A percentile compares a stretch with the other conserved stretches of the same genome.
Evolutionary conservation across 2,113 vertebrate genomes (phyloP).

Genomic region (Protobothrops mucrosquamatus): DNA sequence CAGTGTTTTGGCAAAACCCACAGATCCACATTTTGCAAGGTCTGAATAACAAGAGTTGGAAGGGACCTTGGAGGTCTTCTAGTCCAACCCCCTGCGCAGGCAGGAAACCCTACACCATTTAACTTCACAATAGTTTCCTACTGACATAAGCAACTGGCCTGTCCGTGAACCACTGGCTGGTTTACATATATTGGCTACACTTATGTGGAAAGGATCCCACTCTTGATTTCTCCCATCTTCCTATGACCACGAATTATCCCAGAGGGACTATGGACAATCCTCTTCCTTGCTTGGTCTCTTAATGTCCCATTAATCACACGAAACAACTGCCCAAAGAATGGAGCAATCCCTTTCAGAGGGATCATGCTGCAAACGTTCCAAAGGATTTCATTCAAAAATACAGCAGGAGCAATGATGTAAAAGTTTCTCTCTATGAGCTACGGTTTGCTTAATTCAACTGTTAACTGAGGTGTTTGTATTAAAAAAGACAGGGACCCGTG

Average conservation of each 20-base stretch:
- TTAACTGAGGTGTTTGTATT: fast-evolving
- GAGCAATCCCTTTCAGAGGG: not conserved
- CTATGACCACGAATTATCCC: not conserved
- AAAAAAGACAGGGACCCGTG: not conserved
- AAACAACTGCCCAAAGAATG: not conserved
- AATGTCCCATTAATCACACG: not conserved
- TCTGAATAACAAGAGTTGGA: too few relatives aligned
- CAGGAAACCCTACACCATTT: too few relatives aligned
- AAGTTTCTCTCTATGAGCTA: fast-evolving
- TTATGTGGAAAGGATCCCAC: not conserved
- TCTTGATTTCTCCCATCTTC: not conserved
- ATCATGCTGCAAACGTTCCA: not conserved
- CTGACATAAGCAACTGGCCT: not conserved
- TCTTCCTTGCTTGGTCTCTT: not conserved
- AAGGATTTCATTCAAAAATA: not conserved
- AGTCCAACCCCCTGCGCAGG: too few relatives aligned
- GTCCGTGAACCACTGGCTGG: not conserved
- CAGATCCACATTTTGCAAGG: not conserved
- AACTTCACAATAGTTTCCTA: not conserved
- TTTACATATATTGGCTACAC: not conserved
- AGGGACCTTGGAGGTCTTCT: too few relatives aligned
- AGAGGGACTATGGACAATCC: not conserved
- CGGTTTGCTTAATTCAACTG: fast-evolving
- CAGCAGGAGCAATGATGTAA: not conserved
- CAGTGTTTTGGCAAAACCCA: not conserved